Conservation (phyloP, 2,797 vertebrate species). For the Trachops cirrhosus region DNA sequence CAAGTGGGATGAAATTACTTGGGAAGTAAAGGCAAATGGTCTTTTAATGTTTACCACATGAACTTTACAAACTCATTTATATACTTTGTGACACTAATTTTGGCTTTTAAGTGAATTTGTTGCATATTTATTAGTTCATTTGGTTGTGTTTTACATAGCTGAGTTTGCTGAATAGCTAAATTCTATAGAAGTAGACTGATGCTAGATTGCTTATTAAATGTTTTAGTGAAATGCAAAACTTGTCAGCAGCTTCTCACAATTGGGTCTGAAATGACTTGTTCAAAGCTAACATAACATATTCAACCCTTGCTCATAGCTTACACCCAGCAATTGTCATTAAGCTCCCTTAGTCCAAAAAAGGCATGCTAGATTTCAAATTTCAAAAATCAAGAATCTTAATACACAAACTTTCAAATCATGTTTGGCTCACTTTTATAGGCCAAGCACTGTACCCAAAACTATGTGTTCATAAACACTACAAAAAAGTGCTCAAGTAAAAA, state of each 20-base stretch:
- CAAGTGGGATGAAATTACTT: neutral
- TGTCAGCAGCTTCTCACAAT: neutral
- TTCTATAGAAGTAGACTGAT: neutral
- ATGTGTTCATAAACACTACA: neutral
- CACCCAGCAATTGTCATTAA: neutral
- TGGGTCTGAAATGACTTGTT: neutral
- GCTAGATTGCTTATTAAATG: neutral
- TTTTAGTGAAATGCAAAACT: neutral
- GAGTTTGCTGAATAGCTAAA: neutral
- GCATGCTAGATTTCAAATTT: neutral
- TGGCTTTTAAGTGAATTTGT: neutral
- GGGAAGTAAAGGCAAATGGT: neutral
- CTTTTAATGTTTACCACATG: neutral
- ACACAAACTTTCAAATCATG: neutral
- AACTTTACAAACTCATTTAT: neutral
- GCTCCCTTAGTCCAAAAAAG: neutral
- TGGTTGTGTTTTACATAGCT: neutral
- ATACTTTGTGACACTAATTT: neutral
- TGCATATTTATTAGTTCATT: neutral
- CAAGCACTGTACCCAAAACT: neutral
- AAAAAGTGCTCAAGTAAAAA: neutral
- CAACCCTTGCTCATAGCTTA: neutral
- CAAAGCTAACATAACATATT: neutral
- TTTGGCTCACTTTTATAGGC: neutral
- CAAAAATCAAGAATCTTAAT: neutral